Evolutionary conservation across 2,797 vertebrate species (phyloP).

Genomic region (Phataginus tricuspis): DNA sequence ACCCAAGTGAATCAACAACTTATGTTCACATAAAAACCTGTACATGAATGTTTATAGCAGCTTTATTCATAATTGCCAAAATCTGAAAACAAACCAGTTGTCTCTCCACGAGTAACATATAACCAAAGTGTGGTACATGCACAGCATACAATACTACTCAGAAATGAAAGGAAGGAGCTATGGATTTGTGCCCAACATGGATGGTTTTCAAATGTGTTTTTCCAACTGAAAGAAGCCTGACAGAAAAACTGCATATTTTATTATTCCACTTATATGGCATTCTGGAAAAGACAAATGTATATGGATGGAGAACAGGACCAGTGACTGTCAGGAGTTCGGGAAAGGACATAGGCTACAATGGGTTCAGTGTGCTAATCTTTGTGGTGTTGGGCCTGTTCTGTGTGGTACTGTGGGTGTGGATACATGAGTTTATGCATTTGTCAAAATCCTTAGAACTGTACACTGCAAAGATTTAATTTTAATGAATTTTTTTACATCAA

Average conservation of each 20-base stretch:
- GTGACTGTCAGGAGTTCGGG: not conserved
- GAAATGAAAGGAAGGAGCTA: not conserved
- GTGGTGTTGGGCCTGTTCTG: not conserved
- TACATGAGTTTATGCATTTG: not conserved
- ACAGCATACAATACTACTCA: not conserved
- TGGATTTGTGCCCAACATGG: not conserved
- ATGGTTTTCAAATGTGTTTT: not conserved
- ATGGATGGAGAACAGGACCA: not conserved
- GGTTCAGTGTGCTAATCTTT: not conserved
- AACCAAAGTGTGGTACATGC: not conserved
- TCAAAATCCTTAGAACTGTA: not conserved
- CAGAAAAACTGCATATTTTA: not conserved
- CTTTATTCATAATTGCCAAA: not conserved
- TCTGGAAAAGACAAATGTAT: not conserved
- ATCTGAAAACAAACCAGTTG: not conserved
- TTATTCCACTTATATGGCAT: not conserved
- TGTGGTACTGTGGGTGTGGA: not conserved
- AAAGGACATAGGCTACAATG: not conserved
- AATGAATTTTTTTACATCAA: not conserved
- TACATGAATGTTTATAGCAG: not conserved
- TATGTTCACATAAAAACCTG: not conserved
- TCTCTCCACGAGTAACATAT: not conserved
- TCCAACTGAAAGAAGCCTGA: not conserved
- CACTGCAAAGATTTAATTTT: not conserved
- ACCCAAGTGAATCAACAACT: not conserved